Evolutionary conservation across 1,140 invertebrate genomes (phyloP).

Genomic region (Pseudomyrmex sp.): DNA sequence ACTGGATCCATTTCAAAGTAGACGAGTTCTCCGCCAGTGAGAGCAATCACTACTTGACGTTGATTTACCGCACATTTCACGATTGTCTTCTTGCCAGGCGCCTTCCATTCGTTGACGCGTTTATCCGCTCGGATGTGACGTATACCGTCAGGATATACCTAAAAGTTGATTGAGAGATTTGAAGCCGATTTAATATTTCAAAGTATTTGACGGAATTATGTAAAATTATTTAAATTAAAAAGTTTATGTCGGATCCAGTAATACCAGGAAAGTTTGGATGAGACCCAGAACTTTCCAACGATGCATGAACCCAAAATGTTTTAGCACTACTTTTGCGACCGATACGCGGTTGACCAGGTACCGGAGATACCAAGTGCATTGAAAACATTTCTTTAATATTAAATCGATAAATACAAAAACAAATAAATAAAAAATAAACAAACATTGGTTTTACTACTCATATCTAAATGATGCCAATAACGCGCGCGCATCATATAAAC

Average conservation of each 20-base stretch:
- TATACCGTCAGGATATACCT: constrained; percentile 99
- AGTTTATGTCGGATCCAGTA: constrained; percentile 54
- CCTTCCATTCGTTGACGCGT: constrained; percentile 99
- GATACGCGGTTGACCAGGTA: constrained; percentile 79
- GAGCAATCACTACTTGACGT: constrained; percentile 98
- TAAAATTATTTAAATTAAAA: not conserved
- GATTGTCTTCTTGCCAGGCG: constrained; percentile 98
- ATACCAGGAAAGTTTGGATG: constrained; percentile 75
- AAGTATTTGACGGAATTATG: not conserved
- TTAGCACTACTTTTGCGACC: constrained; percentile 81
- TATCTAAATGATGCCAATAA: too few species aligned
- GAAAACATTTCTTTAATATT: constrained; percentile 9
- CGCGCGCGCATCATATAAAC: too few species aligned
- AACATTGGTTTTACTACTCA: not conserved
- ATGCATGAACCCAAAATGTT: constrained; percentile 77
- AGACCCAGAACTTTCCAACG: constrained; percentile 78
- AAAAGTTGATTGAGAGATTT: constrained; percentile 9
- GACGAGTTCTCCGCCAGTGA: constrained; percentile 98
- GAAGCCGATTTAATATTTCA: not conserved
- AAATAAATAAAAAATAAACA: too few species aligned
- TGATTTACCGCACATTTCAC: constrained; percentile 99
- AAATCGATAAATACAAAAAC: too few species aligned
- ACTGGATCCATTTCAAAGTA: constrained; percentile 99
- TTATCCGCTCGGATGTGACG: constrained; percentile 99
- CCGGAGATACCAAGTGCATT: constrained; percentile 82